Base-by-base conservation (phyloP, 2,113 vertebrate species). In the Etheostoma cragini region DNA sequence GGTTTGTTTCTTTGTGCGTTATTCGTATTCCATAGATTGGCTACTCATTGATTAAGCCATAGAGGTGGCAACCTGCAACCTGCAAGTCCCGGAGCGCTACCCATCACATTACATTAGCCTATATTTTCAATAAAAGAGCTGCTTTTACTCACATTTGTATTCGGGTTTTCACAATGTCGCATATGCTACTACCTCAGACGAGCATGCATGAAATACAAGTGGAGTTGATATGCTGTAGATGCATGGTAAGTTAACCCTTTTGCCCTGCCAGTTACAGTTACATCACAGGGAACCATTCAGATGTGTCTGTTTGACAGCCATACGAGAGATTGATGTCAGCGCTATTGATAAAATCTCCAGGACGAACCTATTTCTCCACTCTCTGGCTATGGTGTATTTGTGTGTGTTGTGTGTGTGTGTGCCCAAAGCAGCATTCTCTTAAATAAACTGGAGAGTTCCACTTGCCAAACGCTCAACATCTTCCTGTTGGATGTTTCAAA, bases 51-150 rank as follows among this genome's bases (percentile, higher is more conserved):
- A 71, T 71, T 5, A 30, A 71, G n/a, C 7, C 12, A 30, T 6
- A n/a, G n/a, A 45, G 50, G n/a, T 63, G 60, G 61, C 47, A 89
- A 21, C 13, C 53, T 72, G 76, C 26, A 16, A 38, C 30, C 30
- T 30, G 30, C 30, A 47, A 69, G 50, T 82, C 68, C 33, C 10
- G 46, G 42, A 21, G 68, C 17, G 30, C 57, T 65, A 46, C 78
- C 60, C 70, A 49, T 53, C 22, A 50, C 46, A 46, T 35, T 47
- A 24, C 69, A 74, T 17, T 42, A 3, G 38, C 38, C 38, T 42
- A 42, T 42, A 42, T 42, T 42, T 3, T 45, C 12, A 69, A 81
- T 56, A 77, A 69, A 58, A 76, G 54, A 69, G 66, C 26, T 22
- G 66, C 61, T 2, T 49, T 15, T 13, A 38, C 24, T 57, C 75